A percentile compares a stretch with the other conserved stretches of the same genome.
Conservation (phyloP, 2,797 vertebrate genomes). For the Apogon hyalosoma region DNA sequence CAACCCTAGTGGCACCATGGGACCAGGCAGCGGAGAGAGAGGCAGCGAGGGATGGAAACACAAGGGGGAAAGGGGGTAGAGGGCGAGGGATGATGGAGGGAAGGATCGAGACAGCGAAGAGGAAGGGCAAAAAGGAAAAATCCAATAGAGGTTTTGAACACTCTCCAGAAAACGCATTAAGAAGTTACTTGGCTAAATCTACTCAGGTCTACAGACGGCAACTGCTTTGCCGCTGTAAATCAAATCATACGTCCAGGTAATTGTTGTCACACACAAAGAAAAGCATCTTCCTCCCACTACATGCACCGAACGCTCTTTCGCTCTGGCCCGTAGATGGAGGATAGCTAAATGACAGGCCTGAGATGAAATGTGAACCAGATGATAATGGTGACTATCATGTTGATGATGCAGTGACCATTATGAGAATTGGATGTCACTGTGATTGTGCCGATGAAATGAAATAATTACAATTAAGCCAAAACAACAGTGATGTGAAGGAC, state of each 20-base stretch:
- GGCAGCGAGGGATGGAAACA: too few relatives aligned
- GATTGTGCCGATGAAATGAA: slow-evolving; percentile 25
- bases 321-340: slow-evolving; percentile 11
- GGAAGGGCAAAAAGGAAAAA: slow-evolving; percentile 35
- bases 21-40: not conserved
- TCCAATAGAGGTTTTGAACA: slow-evolving; percentile 66
- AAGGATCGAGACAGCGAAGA: slow-evolving; percentile 27
- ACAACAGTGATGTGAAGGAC: slow-evolving; percentile 14
- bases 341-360: slow-evolving; percentile 19
- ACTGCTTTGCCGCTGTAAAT: slow-evolving; percentile 64
- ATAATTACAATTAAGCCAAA: slow-evolving; percentile 32
- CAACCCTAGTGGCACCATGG: slow-evolving; percentile 26
- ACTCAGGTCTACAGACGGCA: slow-evolving; percentile 72
- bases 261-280: slow-evolving; percentile 71
- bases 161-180: slow-evolving; percentile 81
- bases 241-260: slow-evolving; percentile 75
- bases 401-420: slow-evolving; percentile 42
- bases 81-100: slow-evolving; percentile 10
- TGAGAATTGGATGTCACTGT: slow-evolving; percentile 8
- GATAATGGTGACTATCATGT: slow-evolving; percentile 31
- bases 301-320: slow-evolving; percentile 22
- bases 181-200: slow-evolving; percentile 78
- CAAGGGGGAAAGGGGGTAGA: not conserved
- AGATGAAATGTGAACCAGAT: slow-evolving; percentile 43
- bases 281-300: slow-evolving; percentile 22